phyloP scores from a whole-genome alignment of 1,140 invertebrate genomes.

The Sitobion miscanthi region DNA sequence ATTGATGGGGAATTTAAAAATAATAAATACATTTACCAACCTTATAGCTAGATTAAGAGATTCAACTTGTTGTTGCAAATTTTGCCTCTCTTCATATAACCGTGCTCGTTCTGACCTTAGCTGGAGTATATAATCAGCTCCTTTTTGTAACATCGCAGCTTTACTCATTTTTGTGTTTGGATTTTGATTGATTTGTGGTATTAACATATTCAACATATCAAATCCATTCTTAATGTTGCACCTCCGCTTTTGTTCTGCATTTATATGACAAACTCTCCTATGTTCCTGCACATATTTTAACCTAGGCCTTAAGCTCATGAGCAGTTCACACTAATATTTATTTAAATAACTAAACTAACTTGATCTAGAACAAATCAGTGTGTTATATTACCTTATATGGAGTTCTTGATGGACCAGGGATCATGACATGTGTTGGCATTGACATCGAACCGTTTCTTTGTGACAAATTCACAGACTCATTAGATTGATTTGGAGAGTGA shows the following conservation, averaged over 20 bases:
- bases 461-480: constrained; percentile 36
- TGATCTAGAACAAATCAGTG: constrained; percentile 13
- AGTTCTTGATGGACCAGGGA: constrained; percentile 52
- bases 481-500: constrained; percentile 38
- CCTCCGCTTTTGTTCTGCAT: constrained; percentile 96
- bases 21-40: constrained; percentile 60
- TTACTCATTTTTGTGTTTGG: constrained; percentile 93
- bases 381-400: constrained; percentile 60
- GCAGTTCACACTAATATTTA: constrained; percentile 58
- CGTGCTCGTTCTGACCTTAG: constrained; percentile 83
- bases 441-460: constrained; percentile 56
- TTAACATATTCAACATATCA: constrained; percentile 90
- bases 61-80: constrained; percentile 85
- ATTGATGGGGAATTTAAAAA: constrained; percentile 62
- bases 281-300: constrained; percentile 66
- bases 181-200: constrained; percentile 89
- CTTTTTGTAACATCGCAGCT: constrained; percentile 95
- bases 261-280: constrained; percentile 85
- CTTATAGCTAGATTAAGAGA: constrained; percentile 88
- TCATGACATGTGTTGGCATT: constrained; percentile 56
- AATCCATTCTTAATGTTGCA: constrained; percentile 98
- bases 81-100: constrained; percentile 89
- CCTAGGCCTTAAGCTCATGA: constrained; percentile 60
- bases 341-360: not conserved
- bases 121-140: constrained; percentile 93